These are phyloP conservation scores for Argynnis bischoffii DNA, from an alignment of 2,888 invertebrate genomes.

Conservation along the genomic window DNA sequence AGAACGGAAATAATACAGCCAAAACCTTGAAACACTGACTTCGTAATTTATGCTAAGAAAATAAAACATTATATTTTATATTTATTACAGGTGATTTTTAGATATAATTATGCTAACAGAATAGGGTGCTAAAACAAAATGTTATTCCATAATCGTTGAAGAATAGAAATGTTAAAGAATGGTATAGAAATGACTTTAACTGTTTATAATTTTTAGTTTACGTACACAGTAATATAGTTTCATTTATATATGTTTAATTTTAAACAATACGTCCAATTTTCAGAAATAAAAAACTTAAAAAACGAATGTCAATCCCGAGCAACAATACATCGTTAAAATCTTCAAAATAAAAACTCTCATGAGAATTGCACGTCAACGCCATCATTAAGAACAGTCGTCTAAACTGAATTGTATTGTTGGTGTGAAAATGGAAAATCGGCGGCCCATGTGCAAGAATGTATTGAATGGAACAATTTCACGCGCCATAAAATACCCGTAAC, in stretches of 20 bases:
- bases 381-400: slow-evolving; percentile 68
- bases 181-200: too few species aligned
- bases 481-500: slow-evolving; percentile 71
- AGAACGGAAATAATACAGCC: slow-evolving; percentile 29
- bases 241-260: too few species aligned
- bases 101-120: too few species aligned
- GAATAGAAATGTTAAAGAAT: too few species aligned
- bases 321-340: slow-evolving; percentile 44
- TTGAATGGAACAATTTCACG: slow-evolving; percentile 78
- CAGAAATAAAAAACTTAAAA: slow-evolving; percentile 6
- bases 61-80: slow-evolving; percentile 3
- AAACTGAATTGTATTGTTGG: slow-evolving; percentile 69
- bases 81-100: too few species aligned
- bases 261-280: too few species aligned
- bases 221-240: too few species aligned
- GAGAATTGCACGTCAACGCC: slow-evolving; percentile 56
- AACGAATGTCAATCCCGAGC: slow-evolving; percentile 18
- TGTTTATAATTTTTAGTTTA: background rate
- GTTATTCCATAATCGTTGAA: too few species aligned
- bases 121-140: too few species aligned
- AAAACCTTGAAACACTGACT: slow-evolving; percentile 32
- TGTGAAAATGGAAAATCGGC: slow-evolving; percentile 75
- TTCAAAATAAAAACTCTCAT: slow-evolving; percentile 48
- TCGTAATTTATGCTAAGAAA: slow-evolving; percentile 14
- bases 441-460: slow-evolving; percentile 58